Base-by-base conservation (phyloP, 92 coral and sea anemone species). In the Porites divaricata region DNA sequence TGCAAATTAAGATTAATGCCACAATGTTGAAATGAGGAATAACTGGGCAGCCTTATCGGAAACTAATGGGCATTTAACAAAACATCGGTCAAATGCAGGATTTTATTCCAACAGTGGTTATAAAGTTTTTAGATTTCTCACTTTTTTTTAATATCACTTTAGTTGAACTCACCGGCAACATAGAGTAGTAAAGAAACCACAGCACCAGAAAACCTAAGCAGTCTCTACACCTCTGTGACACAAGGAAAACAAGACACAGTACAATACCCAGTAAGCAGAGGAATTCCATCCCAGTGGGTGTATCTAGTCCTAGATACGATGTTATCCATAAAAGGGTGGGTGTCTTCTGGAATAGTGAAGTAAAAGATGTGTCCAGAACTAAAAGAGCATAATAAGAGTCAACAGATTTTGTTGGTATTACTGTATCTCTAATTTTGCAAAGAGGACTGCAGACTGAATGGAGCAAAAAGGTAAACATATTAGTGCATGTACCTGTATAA, bases 301-400 rank as follows among this genome's bases (percentile, higher is more conserved):
- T 89, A 85, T 95, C 97, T 75, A 96, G 87, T 20, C 99, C 99
- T 9, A 96, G 89, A 45, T 75, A 80, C 2, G 93, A 97, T 4
- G 98, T 92, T 50, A 95, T 45, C 95, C 98, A 95, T 15, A 96
- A 83, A 6, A 96, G 97, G 67, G 98, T 92, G 76, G 98, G 96
- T 41, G 90, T 90, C 75, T 76, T 76, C 15, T 24, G 26, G 63
- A 95, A 87, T 51, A 85, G 69, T 2, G 92, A 76, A 21, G 85
- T 67, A 17, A 92, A 74, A 6, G 98, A 92, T 54, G 85, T 77
- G 83, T 91, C 98, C 53, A 86, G 75, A 51, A 67, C 89, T 78
- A 20, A 51, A 59, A 11, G 14, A 7, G 61, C 54, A 64, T 14
- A 45, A 35, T 0, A 73, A 16, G 14, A 8, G 48, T 16, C 35